These are phyloP conservation scores for Argyresthia albistria DNA, from an alignment of 2,888 invertebrate genomes.

Conservation along the genomic window DNA sequence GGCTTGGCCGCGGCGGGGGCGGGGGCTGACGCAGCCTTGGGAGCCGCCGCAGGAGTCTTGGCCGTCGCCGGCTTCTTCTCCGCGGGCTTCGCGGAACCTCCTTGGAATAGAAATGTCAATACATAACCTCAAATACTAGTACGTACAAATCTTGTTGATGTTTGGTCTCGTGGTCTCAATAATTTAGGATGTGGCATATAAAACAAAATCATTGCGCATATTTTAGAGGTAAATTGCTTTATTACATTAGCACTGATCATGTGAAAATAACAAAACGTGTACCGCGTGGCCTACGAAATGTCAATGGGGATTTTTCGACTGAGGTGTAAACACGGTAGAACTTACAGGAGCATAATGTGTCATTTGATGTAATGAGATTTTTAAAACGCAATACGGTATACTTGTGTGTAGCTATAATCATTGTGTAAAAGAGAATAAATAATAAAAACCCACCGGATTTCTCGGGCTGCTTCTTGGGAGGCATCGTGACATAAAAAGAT, in stretches of 20 bases:
- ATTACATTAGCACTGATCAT: not conserved
- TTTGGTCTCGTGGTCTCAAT: too few relatives aligned
- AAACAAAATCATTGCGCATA: slow-evolving; percentile 2
- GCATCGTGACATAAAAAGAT: slow-evolving; percentile 78
- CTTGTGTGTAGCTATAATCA: slow-evolving; percentile 9
- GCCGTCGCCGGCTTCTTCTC: slow-evolving; percentile 57
- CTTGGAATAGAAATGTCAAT: not conserved
- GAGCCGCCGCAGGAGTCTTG: slow-evolving; percentile 58
- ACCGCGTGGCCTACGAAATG: slow-evolving; percentile 41
- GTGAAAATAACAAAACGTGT: slow-evolving; percentile 15
- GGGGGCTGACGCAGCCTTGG: slow-evolving; percentile 42
- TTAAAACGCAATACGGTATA: slow-evolving; percentile 11
- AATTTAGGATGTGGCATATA: not conserved
- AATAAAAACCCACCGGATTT: slow-evolving; percentile 80
- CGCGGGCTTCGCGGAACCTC: slow-evolving; percentile 39
- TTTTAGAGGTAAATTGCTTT: not conserved
- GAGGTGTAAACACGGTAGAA: not conserved
- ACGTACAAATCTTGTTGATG: too few relatives aligned
- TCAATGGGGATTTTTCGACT: not conserved
- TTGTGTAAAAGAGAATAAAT: slow-evolving; percentile 15
- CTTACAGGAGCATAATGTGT: not conserved
- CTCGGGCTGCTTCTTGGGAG: slow-evolving; percentile 89
- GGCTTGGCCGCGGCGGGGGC: slow-evolving; percentile 41
- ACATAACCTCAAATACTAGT: not conserved
- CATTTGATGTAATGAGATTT: not conserved